Base-by-base conservation (phyloP, 1,140 invertebrate genomes). In the Eupeodes corollae region DNA sequence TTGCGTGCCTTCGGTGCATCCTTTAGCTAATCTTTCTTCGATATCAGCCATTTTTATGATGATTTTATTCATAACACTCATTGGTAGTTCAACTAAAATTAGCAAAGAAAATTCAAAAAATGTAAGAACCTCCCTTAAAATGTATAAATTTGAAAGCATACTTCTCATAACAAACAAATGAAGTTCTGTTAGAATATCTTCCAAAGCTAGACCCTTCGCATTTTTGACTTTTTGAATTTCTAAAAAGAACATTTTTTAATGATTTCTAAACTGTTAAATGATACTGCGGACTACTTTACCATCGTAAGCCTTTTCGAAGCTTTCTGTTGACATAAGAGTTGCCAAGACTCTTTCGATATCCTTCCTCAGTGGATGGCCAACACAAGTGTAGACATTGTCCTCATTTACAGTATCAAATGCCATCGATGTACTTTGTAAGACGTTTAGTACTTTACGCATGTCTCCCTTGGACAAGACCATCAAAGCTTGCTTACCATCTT, bases 371-470 rank as follows among this genome's bases (percentile, higher is more conserved):
- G 96, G 96, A 73, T 98, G 94, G 0, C 95, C 96, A 15, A 98
- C 91, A 71, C 95, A 99, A 5, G 80, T 82, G 67, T 99, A 99
- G 2, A 99, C 93, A 69, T 84, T 90, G 50, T 92, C 82, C 72
- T 95, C 91, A 53, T 80, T 88, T 0, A 98, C 88, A 51, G 76
- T 70, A 56, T 86, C 82, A 69, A 84, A 94, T 8, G 94, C 92
- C 70, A 86, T 74, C 73, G 82, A 82, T 49, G 93, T 89, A 70
- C 91, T 93, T 75, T 99, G 88, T 21, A 99, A 73, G 44, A 98
- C 88, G 73, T 99, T 99, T 3, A 99, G 64, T 11, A 96, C 89
- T 71, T 89, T 91, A 57, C 97, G 78, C 97, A 99, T 99, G 72
- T 99, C 96, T n/a, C 97, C 97, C 50, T 83, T 83, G 3, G 91